phyloP scores from a whole-genome alignment of 2,113 vertebrate species.

The Malurus alboscapulatus region DNA sequence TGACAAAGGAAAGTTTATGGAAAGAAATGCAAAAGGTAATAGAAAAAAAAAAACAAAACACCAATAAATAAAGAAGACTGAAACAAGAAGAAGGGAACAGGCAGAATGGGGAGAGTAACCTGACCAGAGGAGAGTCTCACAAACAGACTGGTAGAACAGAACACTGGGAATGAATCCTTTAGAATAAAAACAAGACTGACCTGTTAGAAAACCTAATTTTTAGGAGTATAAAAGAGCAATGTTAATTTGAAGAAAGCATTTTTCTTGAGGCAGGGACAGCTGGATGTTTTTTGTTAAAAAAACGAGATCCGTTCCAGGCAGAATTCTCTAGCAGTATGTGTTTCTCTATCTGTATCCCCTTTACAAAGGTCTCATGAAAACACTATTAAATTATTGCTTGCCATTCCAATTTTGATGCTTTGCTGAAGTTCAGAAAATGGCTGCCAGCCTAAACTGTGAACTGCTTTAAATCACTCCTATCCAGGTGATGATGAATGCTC shows the following conservation, averaged over 20 bases:
- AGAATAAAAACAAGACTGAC: not conserved
- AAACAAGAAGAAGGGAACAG: not conserved
- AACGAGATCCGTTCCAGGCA: not conserved
- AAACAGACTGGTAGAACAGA: not conserved
- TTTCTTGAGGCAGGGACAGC: not conserved
- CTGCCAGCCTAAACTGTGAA: slow-evolving; percentile 19
- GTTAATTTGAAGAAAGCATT: not conserved
- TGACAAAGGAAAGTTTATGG: not conserved
- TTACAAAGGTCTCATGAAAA: slow-evolving; percentile 2
- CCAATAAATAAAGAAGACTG: not conserved
- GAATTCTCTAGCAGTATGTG: not conserved
- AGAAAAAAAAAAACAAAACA: not conserved
- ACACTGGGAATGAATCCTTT: not conserved
- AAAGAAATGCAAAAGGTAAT: not conserved
- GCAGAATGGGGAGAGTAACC: not conserved
- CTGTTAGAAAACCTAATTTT: not conserved
- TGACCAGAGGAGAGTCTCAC: not conserved
- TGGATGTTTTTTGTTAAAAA: not conserved
- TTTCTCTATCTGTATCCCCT: not conserved
- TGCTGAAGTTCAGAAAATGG: slow-evolving; percentile 30
- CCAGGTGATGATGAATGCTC: slow-evolving; percentile 25
- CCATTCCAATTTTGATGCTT: not conserved
- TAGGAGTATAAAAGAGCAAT: not conserved
- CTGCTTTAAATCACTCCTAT: slow-evolving; percentile 36
- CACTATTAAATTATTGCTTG: not conserved